These are phyloP conservation scores for Melanotaenia parkinsoni DNA, from an alignment of 2,797 vertebrate genomes.

Conservation along the genomic window DNA sequence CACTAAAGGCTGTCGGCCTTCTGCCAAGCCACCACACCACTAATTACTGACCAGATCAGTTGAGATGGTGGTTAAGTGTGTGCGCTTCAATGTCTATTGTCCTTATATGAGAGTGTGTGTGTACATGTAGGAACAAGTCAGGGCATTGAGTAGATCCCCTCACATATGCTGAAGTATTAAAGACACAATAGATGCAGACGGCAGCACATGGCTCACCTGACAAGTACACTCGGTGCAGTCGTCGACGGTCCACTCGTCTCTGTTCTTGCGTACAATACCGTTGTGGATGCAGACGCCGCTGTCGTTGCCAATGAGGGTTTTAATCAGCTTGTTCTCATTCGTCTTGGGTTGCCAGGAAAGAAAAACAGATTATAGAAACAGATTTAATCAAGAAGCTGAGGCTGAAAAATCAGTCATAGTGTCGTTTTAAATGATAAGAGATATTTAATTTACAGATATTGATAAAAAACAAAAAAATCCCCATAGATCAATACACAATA, in stretches of 20 bases:
- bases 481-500: background rate
- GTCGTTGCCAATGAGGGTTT: slow-evolving; percentile 80
- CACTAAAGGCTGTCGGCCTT: slow-evolving; percentile 42
- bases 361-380: background rate
- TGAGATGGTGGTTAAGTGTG: slow-evolving; percentile 50
- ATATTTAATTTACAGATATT: background rate
- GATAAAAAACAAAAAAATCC: background rate
- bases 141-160: background rate
- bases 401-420: background rate
- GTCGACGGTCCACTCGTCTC: slow-evolving; percentile 95
- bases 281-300: slow-evolving; percentile 92
- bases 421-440: background rate
- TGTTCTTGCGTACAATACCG: slow-evolving; percentile 90
- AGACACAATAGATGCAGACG: slow-evolving; percentile 1
- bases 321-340: slow-evolving; percentile 88
- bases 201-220: slow-evolving; percentile 84
- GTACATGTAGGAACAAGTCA: slow-evolving; percentile 21
- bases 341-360: slow-evolving; percentile 74
- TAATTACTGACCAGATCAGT: slow-evolving; percentile 74
- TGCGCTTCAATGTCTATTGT: slow-evolving; percentile 6
- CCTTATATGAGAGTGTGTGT: slow-evolving; percentile 17
- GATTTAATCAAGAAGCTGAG: background rate
- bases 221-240: slow-evolving; percentile 97
- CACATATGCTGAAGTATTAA: slow-evolving; percentile 17
- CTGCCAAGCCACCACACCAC: slow-evolving; percentile 60